phyloP scores from a whole-genome alignment of 2,113 vertebrate species.

The Atrichornis clamosus region DNA sequence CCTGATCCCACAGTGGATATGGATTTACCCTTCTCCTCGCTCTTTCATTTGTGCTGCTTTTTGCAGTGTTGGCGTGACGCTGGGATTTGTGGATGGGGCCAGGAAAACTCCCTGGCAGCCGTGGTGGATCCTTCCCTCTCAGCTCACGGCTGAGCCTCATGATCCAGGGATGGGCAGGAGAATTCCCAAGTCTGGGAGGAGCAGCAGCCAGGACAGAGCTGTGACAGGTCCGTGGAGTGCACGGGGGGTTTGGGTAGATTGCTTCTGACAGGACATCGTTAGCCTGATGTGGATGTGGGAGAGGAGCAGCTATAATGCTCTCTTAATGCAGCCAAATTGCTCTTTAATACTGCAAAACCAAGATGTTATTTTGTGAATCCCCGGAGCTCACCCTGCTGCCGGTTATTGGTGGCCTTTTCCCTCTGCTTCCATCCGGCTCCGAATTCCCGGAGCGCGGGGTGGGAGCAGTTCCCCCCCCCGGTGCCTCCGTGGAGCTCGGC shows the following conservation, averaged over 20 bases:
- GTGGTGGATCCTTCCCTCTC: fast-evolving
- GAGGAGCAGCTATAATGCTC: slow-evolving; percentile 13
- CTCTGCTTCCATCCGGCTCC: not conserved
- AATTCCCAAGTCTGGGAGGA: not conserved
- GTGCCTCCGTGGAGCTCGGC: not conserved
- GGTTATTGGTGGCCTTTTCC: not conserved
- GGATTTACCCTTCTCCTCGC: not conserved
- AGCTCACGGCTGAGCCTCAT: not conserved
- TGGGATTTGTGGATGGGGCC: not conserved
- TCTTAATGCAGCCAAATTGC: slow-evolving; percentile 55
- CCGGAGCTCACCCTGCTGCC: not conserved
- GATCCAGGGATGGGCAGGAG: not conserved
- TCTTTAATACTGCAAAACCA: slow-evolving; percentile 51
- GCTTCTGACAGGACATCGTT: slow-evolving; percentile 14
- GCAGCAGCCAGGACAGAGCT: not conserved
- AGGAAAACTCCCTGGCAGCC: not conserved
- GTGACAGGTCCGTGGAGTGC: not conserved
- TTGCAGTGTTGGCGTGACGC: fast-evolving
- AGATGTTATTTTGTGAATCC: slow-evolving; percentile 19
- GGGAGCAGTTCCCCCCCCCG: not conserved
- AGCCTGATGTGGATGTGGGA: slow-evolving; percentile 15
- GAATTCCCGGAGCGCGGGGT: not conserved
- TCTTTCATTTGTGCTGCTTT: not conserved
- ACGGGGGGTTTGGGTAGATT: not conserved
- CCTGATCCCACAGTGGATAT: not conserved